phyloP scores from a whole-genome alignment of 2,113 vertebrate species.

The Platysteira castanea region DNA sequence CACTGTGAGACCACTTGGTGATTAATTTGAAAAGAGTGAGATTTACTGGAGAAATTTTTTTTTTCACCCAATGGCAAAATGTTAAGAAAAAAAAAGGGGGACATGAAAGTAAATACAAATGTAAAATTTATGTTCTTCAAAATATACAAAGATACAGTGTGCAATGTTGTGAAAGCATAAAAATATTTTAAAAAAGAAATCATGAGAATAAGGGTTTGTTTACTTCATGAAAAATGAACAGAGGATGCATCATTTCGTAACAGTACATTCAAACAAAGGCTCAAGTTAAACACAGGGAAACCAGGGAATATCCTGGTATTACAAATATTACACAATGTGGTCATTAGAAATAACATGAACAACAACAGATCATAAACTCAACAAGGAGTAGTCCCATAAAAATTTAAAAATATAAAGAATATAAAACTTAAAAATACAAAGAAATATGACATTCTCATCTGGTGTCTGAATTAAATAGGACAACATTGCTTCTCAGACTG shows the following conservation, averaged over 20 bases:
- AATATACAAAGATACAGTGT: neutral
- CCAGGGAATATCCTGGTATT: neutral
- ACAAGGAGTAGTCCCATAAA: neutral
- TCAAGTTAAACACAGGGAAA: neutral
- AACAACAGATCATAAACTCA: neutral
- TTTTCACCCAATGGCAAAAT: neutral
- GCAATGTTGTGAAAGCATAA: neutral
- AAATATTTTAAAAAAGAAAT: neutral
- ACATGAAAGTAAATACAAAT: neutral
- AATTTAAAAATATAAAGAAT: neutral
- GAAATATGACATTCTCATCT: neutral
- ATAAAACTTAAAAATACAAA: neutral
- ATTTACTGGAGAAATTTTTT: neutral
- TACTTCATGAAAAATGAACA: neutral
- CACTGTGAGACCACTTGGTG: neutral
- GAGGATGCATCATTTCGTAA: neutral
- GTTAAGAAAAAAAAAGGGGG: neutral
- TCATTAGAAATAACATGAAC: neutral
- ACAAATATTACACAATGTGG: neutral
- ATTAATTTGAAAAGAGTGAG: neutral
- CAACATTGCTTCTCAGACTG: neutral
- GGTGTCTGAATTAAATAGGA: neutral
- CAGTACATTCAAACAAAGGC: neutral
- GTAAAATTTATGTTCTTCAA: neutral
- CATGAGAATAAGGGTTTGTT: neutral